phyloP scores from a whole-genome alignment of 2,113 vertebrate species.

The Phycodurus eques region DNA sequence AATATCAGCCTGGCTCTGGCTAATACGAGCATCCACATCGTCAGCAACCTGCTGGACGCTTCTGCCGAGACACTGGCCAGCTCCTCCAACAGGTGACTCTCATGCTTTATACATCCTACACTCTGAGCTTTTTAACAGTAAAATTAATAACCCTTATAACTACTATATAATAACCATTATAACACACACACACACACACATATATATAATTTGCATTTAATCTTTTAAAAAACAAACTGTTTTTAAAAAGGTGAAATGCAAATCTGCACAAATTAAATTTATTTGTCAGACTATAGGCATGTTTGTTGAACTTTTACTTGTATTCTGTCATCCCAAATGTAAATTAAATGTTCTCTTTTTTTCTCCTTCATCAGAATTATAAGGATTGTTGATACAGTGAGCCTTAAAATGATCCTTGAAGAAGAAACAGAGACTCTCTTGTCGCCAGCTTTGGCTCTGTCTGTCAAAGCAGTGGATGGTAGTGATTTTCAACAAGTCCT shows the following conservation, averaged over 20 bases:
- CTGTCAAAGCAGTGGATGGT: constrained; percentile 77
- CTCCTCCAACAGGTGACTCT: constrained; percentile 78
- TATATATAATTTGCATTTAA: too few relatives aligned
- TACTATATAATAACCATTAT: too few relatives aligned
- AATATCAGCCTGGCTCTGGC: constrained; percentile 68
- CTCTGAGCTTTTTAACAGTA: not conserved
- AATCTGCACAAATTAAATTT: too few relatives aligned
- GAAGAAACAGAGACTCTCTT: constrained; percentile 63
- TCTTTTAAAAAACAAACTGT: too few relatives aligned
- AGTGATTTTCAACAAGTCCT: constrained; percentile 72
- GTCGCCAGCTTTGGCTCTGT: constrained; percentile 80
- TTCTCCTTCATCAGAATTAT: constrained; percentile 74
- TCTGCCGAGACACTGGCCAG: constrained; percentile 61
- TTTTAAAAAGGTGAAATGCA: too few relatives aligned
- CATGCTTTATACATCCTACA: not conserved
- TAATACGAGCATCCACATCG: constrained; percentile 70
- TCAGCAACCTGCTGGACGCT: constrained; percentile 80
- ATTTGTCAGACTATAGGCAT: too few relatives aligned
- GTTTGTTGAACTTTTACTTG: too few relatives aligned
- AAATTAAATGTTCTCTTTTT: not conserved
- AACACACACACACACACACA: too few relatives aligned
- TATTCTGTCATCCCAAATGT: too few relatives aligned
- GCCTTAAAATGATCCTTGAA: constrained; percentile 81
- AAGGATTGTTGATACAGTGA: constrained; percentile 85
- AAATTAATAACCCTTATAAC: too few relatives aligned